These are phyloP conservation scores for Pocillopora damicornis DNA, from an alignment of 64 coral and sea anemone genomes.

Conservation along the genomic window DNA sequence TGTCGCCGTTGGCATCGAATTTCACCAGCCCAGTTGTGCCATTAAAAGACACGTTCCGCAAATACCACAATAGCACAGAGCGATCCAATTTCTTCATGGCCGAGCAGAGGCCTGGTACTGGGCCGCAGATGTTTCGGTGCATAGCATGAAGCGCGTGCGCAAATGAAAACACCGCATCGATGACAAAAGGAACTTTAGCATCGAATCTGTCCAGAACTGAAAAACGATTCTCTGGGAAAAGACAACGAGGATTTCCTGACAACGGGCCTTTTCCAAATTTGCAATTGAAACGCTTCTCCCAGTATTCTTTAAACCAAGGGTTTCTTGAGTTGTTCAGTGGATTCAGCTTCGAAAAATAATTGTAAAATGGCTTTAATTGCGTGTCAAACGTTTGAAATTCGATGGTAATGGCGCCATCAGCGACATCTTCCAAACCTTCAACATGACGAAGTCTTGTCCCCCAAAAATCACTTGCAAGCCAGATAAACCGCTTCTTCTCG, in stretches of 20 bases:
- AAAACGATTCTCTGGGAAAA: background rate
- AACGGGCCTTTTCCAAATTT: constrained; percentile 5
- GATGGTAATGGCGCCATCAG: constrained; percentile 69
- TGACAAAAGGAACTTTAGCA: constrained; percentile 80
- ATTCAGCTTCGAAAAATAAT: constrained; percentile 55
- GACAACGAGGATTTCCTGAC: background rate
- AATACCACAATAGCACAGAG: constrained; percentile 40
- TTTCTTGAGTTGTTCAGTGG: constrained; percentile 69
- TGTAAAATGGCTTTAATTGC: constrained; percentile 57
- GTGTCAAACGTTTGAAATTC: constrained; percentile 49
- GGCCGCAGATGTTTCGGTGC: constrained; percentile 46
- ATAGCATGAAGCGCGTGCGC: constrained; percentile 73
- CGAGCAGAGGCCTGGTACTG: constrained; percentile 39
- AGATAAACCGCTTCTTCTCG: constrained; percentile 39
- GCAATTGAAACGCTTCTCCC: constrained; percentile 60
- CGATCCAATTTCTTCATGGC: constrained; percentile 33
- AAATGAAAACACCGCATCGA: constrained; percentile 80
- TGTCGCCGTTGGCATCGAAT: constrained; percentile 70
- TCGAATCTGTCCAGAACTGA: constrained; percentile 21
- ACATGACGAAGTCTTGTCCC: constrained; percentile 62
- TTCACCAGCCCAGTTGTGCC: constrained; percentile 61
- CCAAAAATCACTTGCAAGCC: constrained; percentile 92
- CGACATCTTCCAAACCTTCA: constrained; percentile 53
- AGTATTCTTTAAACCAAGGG: constrained; percentile 92
- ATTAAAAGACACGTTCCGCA: constrained; percentile 71